Evolutionary conservation across 2,797 vertebrate species (phyloP), one percentile per base, ranked within the genome.

Genomic region (Pelobates cultripes): DNA sequence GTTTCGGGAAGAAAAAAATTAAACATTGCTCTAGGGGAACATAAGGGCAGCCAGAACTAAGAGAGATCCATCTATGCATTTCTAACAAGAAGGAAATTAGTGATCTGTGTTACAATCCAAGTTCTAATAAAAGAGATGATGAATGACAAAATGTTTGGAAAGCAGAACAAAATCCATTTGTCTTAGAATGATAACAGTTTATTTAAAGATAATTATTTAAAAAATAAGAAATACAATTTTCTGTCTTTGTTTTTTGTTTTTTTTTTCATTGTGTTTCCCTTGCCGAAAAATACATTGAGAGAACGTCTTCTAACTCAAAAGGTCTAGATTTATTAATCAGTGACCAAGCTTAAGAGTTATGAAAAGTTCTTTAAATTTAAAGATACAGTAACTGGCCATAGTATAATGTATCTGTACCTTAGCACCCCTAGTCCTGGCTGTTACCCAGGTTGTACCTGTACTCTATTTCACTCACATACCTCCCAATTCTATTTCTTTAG

Each of bases 61-160:
- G n/a, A 72, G 44, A 70, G 41, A 80, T 77, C 67, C 66, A 81
- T 70, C 68, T 74, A 77, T 78, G 70, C 66, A 61, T 83, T 73
- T n/a, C 70, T 67, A 75, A 80, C 42, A 15, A 84, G 47, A 77
- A 80, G 78, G 78, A 83, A 85, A 80, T 67, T 66, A 75, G 75
- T 43, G 61, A 80, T 80, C 63, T 70, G 67, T 75, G 13, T 84
- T 64, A 47, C 73, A 64, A 66, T 80, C 82, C 82, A 84, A 80
- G 73, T 84, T 66, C 67, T 76, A 84, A 84, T 84, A 80, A 85
- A 80, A 80, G 70, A n/a, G 57, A 84, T 79, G 70, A 84, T 78
- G 75, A 80, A 84, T 80, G 43, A 42, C 45, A 55, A 70, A 73
- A 55, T 73, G 43, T 66, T 83, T 82, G 78, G 78, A 80, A 83